Percentiles rank a stretch among this genome's conserved stretches.
These are phyloP conservation scores for Dendrocincla tyrannina DNA, from an alignment of 2,797 vertebrate species.

Conservation along the genomic window DNA sequence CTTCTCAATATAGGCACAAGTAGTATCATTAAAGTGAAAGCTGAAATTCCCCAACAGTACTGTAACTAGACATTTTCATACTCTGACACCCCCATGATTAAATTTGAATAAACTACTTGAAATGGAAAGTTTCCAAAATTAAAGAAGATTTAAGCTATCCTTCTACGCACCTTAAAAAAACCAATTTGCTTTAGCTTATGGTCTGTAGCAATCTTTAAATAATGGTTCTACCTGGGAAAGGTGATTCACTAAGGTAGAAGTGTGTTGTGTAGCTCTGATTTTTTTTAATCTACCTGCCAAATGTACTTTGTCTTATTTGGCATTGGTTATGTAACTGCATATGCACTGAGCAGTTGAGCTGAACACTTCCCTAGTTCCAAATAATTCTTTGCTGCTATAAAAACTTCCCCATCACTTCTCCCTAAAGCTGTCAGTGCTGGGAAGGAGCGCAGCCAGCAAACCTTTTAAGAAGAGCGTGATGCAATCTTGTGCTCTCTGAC, in stretches of 20 bases:
- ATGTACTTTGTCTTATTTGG: not conserved
- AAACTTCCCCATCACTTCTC: not conserved
- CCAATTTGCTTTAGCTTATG: not conserved
- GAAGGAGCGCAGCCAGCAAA: not conserved
- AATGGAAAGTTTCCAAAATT: not conserved
- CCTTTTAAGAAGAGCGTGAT: not conserved
- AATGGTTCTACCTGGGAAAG: not conserved
- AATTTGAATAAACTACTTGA: not conserved
- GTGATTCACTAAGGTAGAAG: not conserved
- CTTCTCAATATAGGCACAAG: slow-evolving; percentile 1
- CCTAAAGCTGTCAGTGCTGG: accelerated
- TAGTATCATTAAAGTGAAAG: not conserved
- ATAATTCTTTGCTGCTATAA: not conserved
- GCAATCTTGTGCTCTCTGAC: not conserved
- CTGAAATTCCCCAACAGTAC: not conserved
- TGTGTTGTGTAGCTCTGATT: not conserved
- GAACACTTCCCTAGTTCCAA: not conserved
- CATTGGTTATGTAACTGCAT: not conserved
- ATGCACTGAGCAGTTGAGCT: not conserved
- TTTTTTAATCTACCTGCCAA: not conserved
- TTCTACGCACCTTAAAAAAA: not conserved
- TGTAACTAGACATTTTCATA: slow-evolving; percentile 2
- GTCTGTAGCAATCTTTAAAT: not conserved
- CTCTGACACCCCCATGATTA: not conserved
- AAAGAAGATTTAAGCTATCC: not conserved